Base-by-base conservation (phyloP, 2,888 invertebrate species). In the Tenthredo amoena region DNA sequence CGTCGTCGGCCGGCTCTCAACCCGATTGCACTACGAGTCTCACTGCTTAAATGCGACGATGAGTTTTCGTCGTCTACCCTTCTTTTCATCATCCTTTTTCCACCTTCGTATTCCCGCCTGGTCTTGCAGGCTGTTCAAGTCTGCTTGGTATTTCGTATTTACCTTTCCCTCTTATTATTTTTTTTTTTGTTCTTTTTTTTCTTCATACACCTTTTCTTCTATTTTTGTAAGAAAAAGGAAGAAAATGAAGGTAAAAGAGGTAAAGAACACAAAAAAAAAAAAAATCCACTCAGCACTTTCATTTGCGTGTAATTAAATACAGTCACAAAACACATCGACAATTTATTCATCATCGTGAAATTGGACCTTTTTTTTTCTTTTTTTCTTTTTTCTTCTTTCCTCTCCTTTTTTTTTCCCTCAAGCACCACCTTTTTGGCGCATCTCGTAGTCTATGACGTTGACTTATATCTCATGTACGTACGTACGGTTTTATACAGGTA, bases 1-100 rank as follows among this genome's bases (percentile, higher is more conserved):
- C 83, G 83, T 83, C 68, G 68, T 83, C 83, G 83, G 50, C 68
- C 68, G 50, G 83, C 83, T 83, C 83, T 83, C 83, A 68, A 83
- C 83, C 71, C 83, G 83, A 83, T 83, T 83, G 83, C 83, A 68
- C 71, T 50, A 68, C 43, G n/a, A 81, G 58, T 15, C 71, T 37
- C 58, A 47, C 47, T 43, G 31, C 81, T 37, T 68, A 47, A 68
- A 68, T 83, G 83, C 31, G 68, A 47, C 68, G 68, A 83, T 83
- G 83, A 68, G 83, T 83, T 71, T 83, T 83, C 83, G 68, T 65
- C 82, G 40, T 21, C 34, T 71, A n/a, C 43, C 26, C 40, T 37
- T 37, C 34, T 81, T 7, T 12, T 40, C 43, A 4, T 62, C 21
- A 37, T 81, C 55, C 31, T 18, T 50, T 21, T 12, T 43, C 26